These are phyloP conservation scores for Paracentrotus lividus DNA, from an alignment of 53 echinoderm and acorn worm genomes.

Conservation along the genomic window DNA sequence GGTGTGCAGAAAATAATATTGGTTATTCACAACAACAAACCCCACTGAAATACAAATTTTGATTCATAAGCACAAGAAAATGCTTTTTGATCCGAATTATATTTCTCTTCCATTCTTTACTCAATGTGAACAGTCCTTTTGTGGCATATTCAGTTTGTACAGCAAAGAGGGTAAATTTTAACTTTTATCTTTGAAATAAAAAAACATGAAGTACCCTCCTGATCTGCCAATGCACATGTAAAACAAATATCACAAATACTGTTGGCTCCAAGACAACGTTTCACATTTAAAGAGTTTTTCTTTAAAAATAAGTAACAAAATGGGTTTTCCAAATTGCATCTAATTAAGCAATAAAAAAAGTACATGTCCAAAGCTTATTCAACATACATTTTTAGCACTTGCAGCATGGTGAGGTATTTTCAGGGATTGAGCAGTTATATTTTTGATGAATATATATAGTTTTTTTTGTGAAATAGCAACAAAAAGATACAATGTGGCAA, in stretches of 20 bases:
- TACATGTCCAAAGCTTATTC: background rate
- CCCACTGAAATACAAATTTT: too few species aligned
- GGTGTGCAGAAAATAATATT: too few species aligned
- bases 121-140: too few species aligned
- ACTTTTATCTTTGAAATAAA: too few species aligned
- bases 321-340: background rate
- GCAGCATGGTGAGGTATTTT: background rate
- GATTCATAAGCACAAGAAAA: too few species aligned
- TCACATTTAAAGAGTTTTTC: background rate
- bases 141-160: too few species aligned
- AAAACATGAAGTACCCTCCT: background rate
- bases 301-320: background rate
- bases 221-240: background rate
- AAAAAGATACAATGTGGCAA: background rate
- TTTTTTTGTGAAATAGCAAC: background rate
- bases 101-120: too few species aligned
- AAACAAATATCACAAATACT: conserved; percentile 24
- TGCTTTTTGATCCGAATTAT: too few species aligned
- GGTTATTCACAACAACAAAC: too few species aligned
- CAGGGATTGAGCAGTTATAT: background rate
- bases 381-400: background rate
- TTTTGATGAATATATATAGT: too few species aligned
- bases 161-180: too few species aligned
- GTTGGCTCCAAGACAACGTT: conserved; percentile 24
- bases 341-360: background rate